Evolutionary conservation across 2,113 vertebrate species (phyloP).

Genomic region (Telmatochromis sp.): DNA sequence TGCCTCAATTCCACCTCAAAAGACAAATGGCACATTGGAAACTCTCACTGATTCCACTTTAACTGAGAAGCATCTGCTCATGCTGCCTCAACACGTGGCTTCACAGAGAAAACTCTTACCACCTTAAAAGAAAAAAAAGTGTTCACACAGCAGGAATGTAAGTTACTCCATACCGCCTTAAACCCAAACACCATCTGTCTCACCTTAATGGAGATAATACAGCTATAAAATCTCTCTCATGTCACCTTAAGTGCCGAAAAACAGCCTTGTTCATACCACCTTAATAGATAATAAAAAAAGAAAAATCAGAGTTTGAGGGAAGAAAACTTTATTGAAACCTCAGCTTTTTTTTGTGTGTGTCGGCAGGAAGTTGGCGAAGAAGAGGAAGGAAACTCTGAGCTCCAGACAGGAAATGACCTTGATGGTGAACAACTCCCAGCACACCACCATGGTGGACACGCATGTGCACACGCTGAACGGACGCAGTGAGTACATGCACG

Average conservation of each 20-base stretch:
- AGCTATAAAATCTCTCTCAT: background rate
- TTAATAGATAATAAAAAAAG: background rate
- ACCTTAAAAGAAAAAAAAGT: background rate
- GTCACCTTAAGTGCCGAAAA: background rate
- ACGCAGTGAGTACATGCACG: constrained; percentile 34
- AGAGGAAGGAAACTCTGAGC: constrained; percentile 61
- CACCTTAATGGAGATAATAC: background rate
- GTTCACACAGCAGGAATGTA: background rate
- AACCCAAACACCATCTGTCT: background rate
- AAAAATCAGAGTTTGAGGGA: background rate
- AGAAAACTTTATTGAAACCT: background rate
- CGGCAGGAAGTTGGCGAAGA: constrained; percentile 59
- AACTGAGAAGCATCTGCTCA: background rate
- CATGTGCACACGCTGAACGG: constrained; percentile 51
- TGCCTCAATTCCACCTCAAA: background rate
- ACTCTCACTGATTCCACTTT: background rate
- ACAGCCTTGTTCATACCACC: background rate
- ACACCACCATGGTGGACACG: constrained; percentile 44
- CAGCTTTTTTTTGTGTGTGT: background rate
- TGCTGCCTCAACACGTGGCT: background rate
- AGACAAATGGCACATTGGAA: background rate
- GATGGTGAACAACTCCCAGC: constrained; percentile 59
- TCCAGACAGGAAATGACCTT: constrained; percentile 68
- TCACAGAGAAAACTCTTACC: background rate
- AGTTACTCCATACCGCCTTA: background rate